These are phyloP conservation scores for Cirrhinus molitorella DNA, from an alignment of 2,797 vertebrate species.

Conservation along the genomic window DNA sequence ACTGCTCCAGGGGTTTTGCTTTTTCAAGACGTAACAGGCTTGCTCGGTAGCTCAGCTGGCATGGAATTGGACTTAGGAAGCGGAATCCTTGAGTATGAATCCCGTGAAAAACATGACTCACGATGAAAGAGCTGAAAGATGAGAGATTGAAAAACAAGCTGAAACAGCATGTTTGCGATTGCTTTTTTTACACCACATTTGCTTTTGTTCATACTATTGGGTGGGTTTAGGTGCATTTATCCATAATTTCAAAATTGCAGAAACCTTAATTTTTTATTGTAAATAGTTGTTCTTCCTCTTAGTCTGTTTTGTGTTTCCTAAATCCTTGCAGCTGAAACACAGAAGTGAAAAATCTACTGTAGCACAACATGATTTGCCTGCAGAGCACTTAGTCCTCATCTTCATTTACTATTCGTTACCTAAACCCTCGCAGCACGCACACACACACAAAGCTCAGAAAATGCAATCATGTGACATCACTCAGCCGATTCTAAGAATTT, in stretches of 20 bases:
- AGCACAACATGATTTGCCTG: slow-evolving; percentile 4
- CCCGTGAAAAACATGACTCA: too few species aligned
- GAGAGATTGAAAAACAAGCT: too few species aligned
- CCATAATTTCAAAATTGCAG: neutral
- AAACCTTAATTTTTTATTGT: neutral
- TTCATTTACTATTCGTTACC: slow-evolving; percentile 22
- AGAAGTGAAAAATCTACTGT: slow-evolving; percentile 25
- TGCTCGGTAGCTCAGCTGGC: too few species aligned
- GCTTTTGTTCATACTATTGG: too few species aligned
- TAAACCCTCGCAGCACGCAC: neutral
- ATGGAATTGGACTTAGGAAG: too few species aligned
- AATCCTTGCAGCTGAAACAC: neutral
- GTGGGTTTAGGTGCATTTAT: too few species aligned
- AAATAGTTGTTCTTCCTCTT: neutral
- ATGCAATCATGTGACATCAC: slow-evolving; percentile 75
- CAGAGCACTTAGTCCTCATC: neutral
- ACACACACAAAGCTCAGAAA: slow-evolving; percentile 25
- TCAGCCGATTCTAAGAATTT: slow-evolving; percentile 73
- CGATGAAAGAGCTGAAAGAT: too few species aligned
- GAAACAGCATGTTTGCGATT: too few species aligned
- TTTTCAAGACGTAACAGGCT: too few species aligned
- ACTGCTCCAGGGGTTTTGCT: too few species aligned
- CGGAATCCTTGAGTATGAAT: too few species aligned
- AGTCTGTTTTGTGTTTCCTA: neutral
- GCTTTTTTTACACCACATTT: neutral